Conservation (phyloP, 1,140 invertebrate species). For the Rhagoletis zephyria region DNA sequence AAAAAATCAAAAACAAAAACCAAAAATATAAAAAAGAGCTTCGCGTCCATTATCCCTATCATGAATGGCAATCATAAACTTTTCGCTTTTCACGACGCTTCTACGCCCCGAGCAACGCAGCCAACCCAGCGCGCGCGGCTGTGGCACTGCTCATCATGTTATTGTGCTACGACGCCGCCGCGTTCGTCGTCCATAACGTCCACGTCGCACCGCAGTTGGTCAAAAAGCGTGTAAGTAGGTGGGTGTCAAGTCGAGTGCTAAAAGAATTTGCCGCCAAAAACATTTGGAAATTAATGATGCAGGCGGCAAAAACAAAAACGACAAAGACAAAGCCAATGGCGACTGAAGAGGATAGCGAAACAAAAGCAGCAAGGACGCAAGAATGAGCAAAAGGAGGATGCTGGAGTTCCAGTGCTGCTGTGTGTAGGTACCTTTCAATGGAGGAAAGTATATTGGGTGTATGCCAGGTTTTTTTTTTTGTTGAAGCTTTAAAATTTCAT, state of each 20-base stretch:
- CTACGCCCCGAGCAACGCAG: neutral
- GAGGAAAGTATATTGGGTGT: neutral
- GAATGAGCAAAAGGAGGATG: neutral
- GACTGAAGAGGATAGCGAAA: neutral
- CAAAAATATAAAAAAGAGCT: neutral
- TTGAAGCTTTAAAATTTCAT: neutral
- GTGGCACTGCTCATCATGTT: neutral
- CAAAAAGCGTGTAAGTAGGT: constrained; percentile 42
- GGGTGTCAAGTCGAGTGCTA: constrained; percentile 46
- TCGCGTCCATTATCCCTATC: constrained; percentile 48
- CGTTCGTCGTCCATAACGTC: neutral
- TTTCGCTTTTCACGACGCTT: constrained; percentile 3
- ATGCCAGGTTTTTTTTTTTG: neutral
- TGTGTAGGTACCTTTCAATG: neutral
- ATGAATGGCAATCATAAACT: constrained; percentile 54
- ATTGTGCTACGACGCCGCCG: neutral
- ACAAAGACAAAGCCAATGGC: neutral
- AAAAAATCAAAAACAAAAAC: constrained; percentile 29
- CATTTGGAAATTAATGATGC: constrained; percentile 54
- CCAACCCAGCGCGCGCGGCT: neutral
- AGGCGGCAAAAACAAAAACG: constrained; percentile 52
- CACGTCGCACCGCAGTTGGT: neutral
- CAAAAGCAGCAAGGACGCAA: neutral
- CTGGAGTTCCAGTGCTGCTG: neutral
- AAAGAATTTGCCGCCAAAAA: constrained; percentile 52